Conservation (phyloP, 2,113 vertebrate species). For the Rousettus leschenaultii region DNA sequence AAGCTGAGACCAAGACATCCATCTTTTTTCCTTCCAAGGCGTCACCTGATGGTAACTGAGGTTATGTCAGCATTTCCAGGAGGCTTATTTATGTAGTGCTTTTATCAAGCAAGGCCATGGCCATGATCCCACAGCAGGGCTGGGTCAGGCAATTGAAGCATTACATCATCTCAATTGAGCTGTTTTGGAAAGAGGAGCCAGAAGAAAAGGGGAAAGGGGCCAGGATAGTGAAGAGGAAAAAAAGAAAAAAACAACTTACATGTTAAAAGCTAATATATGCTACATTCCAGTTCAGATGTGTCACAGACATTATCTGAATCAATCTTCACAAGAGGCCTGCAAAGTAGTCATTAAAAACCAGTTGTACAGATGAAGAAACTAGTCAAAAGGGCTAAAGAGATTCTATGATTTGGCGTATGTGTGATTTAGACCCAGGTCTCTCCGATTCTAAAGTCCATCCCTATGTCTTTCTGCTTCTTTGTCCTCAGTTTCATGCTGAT, state of each 20-base stretch:
- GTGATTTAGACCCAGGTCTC: neutral
- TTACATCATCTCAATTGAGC: constrained; percentile 20
- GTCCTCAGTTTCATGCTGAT: neutral
- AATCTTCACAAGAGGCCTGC: neutral
- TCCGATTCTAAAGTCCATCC: neutral
- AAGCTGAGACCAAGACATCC: neutral
- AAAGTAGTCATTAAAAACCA: neutral
- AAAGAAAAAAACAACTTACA: neutral
- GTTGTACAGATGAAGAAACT: neutral
- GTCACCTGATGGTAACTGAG: constrained; percentile 42
- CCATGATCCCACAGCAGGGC: neutral
- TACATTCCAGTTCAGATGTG: neutral
- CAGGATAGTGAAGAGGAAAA: neutral
- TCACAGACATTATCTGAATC: neutral
- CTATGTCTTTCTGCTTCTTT: neutral
- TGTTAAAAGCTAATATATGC: neutral
- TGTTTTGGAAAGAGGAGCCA: constrained; percentile 5
- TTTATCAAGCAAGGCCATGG: constrained; percentile 38
- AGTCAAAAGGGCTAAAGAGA: neutral
- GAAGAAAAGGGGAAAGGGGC: neutral
- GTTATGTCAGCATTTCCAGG: constrained; percentile 37
- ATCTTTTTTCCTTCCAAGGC: neutral
- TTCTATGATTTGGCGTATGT: neutral
- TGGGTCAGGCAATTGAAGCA: neutral
- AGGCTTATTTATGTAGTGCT: constrained; percentile 43